Conservation (phyloP, 2,797 vertebrate genomes). For the Chrosomus eos region DNA sequence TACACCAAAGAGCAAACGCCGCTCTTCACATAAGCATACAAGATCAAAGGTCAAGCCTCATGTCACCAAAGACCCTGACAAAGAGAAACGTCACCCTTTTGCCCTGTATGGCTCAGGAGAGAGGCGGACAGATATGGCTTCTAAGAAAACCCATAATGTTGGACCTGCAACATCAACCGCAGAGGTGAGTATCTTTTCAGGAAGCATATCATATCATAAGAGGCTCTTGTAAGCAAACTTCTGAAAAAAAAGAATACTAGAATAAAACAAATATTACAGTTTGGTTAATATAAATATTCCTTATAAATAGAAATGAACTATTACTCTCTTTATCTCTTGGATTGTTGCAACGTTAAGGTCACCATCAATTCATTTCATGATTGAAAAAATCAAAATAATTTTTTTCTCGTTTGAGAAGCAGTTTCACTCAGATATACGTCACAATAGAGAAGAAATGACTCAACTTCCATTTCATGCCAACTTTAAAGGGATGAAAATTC, state of each 20-base stretch:
- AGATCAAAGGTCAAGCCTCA: slow-evolving; percentile 66
- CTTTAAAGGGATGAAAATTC: background rate
- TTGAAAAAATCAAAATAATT: background rate
- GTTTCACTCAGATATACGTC: background rate
- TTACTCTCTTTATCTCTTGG: background rate
- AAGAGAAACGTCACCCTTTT: slow-evolving; percentile 87
- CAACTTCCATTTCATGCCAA: background rate
- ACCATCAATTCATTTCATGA: background rate
- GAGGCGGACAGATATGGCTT: slow-evolving; percentile 83
- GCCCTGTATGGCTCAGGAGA: slow-evolving; percentile 92
- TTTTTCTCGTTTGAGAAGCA: background rate
- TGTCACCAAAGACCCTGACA: slow-evolving; percentile 70
- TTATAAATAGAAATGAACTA: background rate
- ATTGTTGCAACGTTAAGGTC: background rate
- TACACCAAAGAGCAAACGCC: slow-evolving; percentile 65
- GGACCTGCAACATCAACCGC: slow-evolving; percentile 82
- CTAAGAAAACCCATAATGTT: slow-evolving; percentile 92
- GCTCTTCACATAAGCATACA: slow-evolving; percentile 67
- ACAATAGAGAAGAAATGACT: background rate
- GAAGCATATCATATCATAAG: background rate
- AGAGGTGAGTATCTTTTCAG: slow-evolving; percentile 76
- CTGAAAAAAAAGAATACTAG: background rate
- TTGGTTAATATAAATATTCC: background rate
- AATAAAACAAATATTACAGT: background rate
- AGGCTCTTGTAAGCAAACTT: background rate